Evolutionary conservation across 2,113 vertebrate genomes (phyloP).

Genomic region (Corythaixoides concolor): DNA sequence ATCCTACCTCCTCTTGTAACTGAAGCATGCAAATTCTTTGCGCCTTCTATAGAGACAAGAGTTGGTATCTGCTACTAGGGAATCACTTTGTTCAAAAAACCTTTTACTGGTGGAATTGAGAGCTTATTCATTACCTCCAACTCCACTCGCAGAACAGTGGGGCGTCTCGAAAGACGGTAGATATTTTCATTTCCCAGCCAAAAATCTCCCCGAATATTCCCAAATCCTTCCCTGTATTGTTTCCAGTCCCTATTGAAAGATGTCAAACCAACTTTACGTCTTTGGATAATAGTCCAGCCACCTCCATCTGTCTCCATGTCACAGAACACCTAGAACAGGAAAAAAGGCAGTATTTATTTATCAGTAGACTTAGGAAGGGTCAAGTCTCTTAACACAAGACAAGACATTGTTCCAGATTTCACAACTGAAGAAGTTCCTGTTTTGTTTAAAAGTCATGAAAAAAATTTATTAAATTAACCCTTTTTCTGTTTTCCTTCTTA

Average conservation of each 20-base stretch:
- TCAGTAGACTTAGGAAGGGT: not conserved
- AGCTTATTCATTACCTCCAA: conserved; percentile 80
- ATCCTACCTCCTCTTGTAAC: not conserved
- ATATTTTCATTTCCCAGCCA: conserved; percentile 97
- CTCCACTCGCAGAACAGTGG: conserved; percentile 89
- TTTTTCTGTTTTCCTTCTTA: not conserved
- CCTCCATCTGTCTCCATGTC: conserved; percentile 95
- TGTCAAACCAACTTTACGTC: conserved; percentile 89
- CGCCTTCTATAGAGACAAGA: not conserved
- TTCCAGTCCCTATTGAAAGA: conserved; percentile 94
- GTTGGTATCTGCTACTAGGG: not conserved
- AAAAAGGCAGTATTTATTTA: not conserved
- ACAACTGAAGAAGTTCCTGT: not conserved
- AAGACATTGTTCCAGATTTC: not conserved
- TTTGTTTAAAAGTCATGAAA: not conserved
- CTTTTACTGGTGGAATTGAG: not conserved
- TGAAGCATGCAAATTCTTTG: not conserved
- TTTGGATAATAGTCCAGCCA: conserved; percentile 95
- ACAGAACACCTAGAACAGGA: conserved; percentile 83
- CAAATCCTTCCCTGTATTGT: conserved; percentile 92
- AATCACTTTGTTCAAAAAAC: not conserved
- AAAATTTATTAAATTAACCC: not conserved
- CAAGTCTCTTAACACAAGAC: not conserved
- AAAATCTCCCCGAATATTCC: conserved; percentile 92
- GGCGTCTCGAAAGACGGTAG: conserved; percentile 88